phyloP scores from a whole-genome alignment of 2,113 vertebrate species.

The Furnarius figulus region DNA sequence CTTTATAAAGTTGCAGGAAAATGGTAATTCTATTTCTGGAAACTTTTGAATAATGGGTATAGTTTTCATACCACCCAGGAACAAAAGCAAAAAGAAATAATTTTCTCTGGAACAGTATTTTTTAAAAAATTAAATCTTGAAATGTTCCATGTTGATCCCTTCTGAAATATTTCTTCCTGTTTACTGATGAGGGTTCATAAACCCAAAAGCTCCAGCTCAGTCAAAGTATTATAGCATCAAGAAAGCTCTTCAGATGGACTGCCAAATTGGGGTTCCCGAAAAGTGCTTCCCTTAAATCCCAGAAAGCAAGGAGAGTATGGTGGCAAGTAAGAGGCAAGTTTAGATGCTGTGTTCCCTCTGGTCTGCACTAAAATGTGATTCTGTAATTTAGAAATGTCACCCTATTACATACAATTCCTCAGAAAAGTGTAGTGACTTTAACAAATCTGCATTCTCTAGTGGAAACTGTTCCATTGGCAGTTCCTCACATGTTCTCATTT shows the following conservation, averaged over 20 bases:
- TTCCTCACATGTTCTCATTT: not conserved
- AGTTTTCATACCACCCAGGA: not conserved
- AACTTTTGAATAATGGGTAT: not conserved
- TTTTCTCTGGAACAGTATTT: not conserved
- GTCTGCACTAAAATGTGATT: not conserved
- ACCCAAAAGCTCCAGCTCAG: not conserved
- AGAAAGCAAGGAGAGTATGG: not conserved
- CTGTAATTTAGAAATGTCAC: not conserved
- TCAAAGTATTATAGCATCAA: not conserved
- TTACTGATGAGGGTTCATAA: not conserved
- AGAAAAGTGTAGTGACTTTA: not conserved
- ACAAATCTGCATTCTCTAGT: not conserved
- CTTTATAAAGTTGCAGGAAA: not conserved
- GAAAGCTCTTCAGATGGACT: not conserved
- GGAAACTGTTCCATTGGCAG: not conserved
- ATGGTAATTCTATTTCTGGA: not conserved
- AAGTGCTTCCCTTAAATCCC: not conserved
- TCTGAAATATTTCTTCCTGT: not conserved
- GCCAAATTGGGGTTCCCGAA: not conserved
- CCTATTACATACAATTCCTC: not conserved
- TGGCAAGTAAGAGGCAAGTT: not conserved
- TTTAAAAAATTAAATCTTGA: not conserved
- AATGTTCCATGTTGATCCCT: not conserved
- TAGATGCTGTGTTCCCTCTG: not conserved
- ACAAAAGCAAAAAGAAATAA: not conserved